Percentiles rank a stretch among this genome's conserved stretches.
phyloP scores from a whole-genome alignment of 2,113 vertebrate species.

The Erythrocebus patas region DNA sequence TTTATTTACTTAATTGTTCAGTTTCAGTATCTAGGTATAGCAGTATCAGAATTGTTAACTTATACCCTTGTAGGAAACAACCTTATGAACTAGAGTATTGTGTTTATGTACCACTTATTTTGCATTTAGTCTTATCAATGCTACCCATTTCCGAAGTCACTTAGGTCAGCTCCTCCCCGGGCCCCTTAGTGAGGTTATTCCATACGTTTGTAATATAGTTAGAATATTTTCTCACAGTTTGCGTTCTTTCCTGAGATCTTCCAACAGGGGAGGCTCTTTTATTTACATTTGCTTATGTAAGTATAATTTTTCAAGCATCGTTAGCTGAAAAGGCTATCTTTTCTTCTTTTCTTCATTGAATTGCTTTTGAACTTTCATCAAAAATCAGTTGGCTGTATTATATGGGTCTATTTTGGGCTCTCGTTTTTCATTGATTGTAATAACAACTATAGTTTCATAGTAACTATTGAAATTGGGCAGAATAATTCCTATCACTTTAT shows the following conservation, averaged over 20 bases:
- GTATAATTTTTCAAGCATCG: background rate
- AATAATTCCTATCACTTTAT: background rate
- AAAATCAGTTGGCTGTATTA: background rate
- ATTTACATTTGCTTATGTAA: background rate
- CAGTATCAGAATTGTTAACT: background rate
- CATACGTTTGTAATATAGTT: background rate
- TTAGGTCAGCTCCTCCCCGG: background rate
- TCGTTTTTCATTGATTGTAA: background rate
- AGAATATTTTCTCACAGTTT: background rate
- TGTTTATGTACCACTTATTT: background rate
- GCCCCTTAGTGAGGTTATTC: background rate
- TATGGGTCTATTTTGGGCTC: background rate
- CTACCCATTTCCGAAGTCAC: background rate
- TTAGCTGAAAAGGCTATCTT: background rate
- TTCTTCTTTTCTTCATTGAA: background rate
- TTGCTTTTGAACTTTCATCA: background rate
- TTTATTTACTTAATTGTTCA: background rate
- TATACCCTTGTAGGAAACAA: background rate
- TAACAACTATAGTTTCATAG: background rate
- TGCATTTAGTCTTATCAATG: background rate
- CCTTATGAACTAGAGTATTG: background rate
- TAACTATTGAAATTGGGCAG: background rate
- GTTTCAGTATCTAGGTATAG: background rate
- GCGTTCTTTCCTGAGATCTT: background rate
- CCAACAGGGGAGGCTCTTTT: background rate